Conservation (phyloP, 2,797 vertebrate species). For the Chloroceryle amazona region DNA sequence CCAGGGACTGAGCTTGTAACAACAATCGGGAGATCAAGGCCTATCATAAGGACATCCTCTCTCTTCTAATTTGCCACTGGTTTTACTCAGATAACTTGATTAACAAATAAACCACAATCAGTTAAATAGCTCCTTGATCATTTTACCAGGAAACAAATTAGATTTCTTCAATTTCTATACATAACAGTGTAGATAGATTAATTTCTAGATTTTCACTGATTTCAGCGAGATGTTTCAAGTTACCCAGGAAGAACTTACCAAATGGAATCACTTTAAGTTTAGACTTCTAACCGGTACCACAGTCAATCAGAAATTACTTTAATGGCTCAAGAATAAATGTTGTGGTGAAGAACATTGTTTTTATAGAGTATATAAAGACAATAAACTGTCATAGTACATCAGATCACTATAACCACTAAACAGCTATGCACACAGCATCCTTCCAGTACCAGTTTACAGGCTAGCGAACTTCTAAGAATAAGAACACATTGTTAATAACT, state of each 20-base stretch:
- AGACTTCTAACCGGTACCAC: neutral
- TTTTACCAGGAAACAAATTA: neutral
- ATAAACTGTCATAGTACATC: neutral
- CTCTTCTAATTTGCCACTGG: neutral
- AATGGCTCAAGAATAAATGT: neutral
- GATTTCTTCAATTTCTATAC: neutral
- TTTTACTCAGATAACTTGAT: slow-evolving; percentile 10
- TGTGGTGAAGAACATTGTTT: neutral
- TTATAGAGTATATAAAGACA: neutral
- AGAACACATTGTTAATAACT: neutral
- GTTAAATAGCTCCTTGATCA: neutral
- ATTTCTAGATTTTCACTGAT: neutral
- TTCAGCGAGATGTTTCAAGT: neutral
- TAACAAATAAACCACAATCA: neutral
- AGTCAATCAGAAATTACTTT: neutral
- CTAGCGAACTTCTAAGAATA: neutral
- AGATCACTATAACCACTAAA: neutral
- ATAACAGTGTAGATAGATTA: neutral
- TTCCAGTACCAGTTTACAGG: neutral
- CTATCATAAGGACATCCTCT: neutral
- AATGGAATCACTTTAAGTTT: neutral
- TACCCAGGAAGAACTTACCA: neutral
- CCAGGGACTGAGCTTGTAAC: neutral
- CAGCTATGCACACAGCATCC: rapidly evolving
- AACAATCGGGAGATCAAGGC: neutral